Evolutionary conservation across 2,113 vertebrate genomes (phyloP).

Genomic region (Irena cyanogastra): DNA sequence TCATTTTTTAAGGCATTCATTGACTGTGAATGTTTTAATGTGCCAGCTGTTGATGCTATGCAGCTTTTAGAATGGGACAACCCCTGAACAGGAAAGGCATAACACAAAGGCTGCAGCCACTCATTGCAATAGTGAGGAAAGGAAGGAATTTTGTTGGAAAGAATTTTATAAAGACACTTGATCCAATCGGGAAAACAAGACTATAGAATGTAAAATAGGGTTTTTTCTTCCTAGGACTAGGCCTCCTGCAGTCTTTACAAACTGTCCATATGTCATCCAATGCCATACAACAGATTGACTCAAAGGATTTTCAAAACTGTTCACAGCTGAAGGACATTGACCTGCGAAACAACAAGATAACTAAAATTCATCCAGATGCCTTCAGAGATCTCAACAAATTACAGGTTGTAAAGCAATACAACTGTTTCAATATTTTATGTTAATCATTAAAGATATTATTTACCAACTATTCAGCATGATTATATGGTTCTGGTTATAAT

Average conservation of each 20-base stretch:
- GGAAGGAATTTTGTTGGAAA: neutral
- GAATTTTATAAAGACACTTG: neutral
- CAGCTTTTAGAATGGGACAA: neutral
- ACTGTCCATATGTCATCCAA: conserved; percentile 81
- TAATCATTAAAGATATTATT: neutral
- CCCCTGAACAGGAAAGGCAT: neutral
- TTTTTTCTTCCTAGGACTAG: conserved; percentile 56
- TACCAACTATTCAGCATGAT: neutral
- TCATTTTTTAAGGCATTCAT: neutral
- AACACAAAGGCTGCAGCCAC: neutral
- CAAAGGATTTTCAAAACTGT: conserved; percentile 72
- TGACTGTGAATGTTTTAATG: neutral
- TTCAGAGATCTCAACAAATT: conserved; percentile 78
- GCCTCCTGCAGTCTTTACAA: conserved; percentile 68
- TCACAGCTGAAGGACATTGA: conserved; percentile 72
- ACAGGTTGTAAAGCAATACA: conserved; percentile 66
- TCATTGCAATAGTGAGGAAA: neutral
- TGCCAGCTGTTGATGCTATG: neutral
- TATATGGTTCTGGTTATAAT: neutral
- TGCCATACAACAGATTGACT: conserved; percentile 68
- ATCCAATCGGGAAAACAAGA: neutral
- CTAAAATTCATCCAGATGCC: conserved; percentile 72
- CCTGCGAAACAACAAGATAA: conserved; percentile 81
- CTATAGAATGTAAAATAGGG: neutral
- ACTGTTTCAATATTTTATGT: neutral